These are phyloP conservation scores for Pygmarrhopalites habei DNA, from an alignment of 1,140 invertebrate genomes.

Conservation along the genomic window DNA sequence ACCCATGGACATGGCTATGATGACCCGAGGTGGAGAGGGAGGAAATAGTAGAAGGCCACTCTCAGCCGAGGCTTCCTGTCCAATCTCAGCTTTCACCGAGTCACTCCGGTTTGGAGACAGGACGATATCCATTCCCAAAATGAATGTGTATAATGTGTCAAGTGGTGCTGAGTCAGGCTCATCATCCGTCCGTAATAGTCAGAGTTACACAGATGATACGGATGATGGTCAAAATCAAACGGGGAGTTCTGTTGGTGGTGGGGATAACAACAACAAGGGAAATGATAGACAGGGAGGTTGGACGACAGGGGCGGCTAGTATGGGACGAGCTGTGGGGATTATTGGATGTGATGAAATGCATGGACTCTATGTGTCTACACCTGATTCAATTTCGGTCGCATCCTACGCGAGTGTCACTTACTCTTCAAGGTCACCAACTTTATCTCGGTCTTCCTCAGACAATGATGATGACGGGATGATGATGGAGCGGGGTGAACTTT, in stretches of 20 bases:
- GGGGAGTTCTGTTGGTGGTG: too few relatives aligned
- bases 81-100: conserved; percentile 7
- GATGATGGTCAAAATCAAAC: too few relatives aligned
- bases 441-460: conserved; percentile 6
- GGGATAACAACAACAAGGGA: too few relatives aligned
- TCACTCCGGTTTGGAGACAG: background rate
- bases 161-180: too few relatives aligned
- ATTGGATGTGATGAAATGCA: conserved; percentile 17
- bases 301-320: too few relatives aligned
- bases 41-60: conserved; percentile 28
- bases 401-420: conserved; percentile 15
- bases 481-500: too few relatives aligned
- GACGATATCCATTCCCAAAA: conserved; percentile 15
- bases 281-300: too few relatives aligned
- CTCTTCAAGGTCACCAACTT: conserved; percentile 14
- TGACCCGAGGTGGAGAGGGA: conserved; percentile 60
- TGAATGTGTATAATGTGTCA: conserved; percentile 16
- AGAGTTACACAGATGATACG: too few relatives aligned
- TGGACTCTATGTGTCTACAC: conserved; percentile 16
- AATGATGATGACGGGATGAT: too few relatives aligned
- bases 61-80: conserved; percentile 9
- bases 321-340: conserved; percentile 18
- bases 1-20: conserved; percentile 61
- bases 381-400: conserved; percentile 18
- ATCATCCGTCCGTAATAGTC: too few relatives aligned